Percentiles rank a stretch among this genome's conserved stretches.
phyloP scores from a whole-genome alignment of 2,113 vertebrate genomes.

The Chaetops frenatus region DNA sequence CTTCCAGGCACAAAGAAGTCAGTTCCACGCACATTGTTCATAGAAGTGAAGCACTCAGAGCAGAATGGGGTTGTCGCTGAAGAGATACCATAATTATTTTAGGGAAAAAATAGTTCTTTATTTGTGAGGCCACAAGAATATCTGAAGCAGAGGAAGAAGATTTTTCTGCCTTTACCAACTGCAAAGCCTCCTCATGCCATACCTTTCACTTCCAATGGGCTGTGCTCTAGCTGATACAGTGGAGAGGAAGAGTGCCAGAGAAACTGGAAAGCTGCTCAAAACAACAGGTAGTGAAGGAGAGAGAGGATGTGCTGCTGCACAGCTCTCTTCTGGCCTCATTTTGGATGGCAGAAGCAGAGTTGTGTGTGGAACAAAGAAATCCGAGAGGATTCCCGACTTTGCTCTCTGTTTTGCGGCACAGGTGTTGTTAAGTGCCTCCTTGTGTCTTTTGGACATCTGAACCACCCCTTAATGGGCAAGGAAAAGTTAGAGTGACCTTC shows the following conservation, averaged over 20 bases:
- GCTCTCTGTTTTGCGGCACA: not conserved
- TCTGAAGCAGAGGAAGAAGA: not conserved
- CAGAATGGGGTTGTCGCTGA: not conserved
- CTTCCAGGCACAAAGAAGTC: not conserved
- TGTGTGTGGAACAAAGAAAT: not conserved
- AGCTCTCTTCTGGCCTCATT: not conserved
- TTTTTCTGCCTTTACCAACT: not conserved
- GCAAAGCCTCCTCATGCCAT: not conserved
- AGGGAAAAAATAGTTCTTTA: not conserved
- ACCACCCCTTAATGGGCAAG: rapidly evolving
- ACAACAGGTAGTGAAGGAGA: not conserved
- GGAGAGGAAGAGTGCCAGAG: not conserved
- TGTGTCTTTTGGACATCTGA: not conserved
- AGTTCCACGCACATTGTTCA: not conserved
- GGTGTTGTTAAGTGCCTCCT: not conserved
- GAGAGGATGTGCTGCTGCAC: not conserved
- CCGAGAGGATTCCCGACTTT: not conserved
- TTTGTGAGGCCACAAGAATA: not conserved
- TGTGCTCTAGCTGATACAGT: not conserved
- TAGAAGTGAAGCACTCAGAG: not conserved
- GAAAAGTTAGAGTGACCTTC: not conserved
- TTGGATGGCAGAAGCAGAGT: not conserved
- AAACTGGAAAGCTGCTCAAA: not conserved
- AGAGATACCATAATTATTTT: not conserved
- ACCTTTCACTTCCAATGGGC: constrained; percentile 1